Conservation (phyloP, 2,888 invertebrate genomes). For the Hartigia nigra region DNA sequence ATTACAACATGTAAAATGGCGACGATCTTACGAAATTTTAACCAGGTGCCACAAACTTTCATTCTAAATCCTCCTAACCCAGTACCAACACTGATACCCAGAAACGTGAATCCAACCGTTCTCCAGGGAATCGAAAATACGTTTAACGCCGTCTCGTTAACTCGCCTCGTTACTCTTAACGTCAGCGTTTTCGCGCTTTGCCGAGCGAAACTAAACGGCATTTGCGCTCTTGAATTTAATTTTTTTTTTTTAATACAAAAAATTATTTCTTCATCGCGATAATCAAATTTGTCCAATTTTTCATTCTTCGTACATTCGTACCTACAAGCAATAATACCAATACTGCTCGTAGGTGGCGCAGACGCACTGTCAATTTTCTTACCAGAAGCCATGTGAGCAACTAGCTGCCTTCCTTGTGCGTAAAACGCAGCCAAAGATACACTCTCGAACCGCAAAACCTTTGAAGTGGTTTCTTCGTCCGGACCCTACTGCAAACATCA, state of each 20-base stretch:
- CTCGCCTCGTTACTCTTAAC: neutral
- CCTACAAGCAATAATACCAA: neutral
- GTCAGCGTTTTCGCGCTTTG: neutral
- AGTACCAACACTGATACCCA: neutral
- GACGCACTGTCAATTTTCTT: neutral
- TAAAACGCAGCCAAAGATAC: neutral
- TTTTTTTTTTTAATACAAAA: neutral
- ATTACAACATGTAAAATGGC: neutral
- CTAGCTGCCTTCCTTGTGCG: neutral
- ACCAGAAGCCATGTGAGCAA: neutral
- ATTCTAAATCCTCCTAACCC: neutral
- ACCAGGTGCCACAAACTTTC: neutral
- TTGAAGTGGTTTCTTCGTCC: constrained; percentile 46
- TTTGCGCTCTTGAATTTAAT: neutral
- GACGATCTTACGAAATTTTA: neutral
- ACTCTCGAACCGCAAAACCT: constrained; percentile 19
- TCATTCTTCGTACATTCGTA: neutral
- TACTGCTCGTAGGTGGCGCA: neutral
- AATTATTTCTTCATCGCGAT: neutral
- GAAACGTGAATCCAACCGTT: neutral
- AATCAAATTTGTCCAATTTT: neutral
- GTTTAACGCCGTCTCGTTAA: neutral
- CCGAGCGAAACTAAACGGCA: neutral
- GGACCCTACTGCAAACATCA: constrained; percentile 29
- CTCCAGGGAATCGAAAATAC: neutral